Evolutionary conservation across 2,797 vertebrate species (phyloP).

Genomic region (Vultur gryphus): DNA sequence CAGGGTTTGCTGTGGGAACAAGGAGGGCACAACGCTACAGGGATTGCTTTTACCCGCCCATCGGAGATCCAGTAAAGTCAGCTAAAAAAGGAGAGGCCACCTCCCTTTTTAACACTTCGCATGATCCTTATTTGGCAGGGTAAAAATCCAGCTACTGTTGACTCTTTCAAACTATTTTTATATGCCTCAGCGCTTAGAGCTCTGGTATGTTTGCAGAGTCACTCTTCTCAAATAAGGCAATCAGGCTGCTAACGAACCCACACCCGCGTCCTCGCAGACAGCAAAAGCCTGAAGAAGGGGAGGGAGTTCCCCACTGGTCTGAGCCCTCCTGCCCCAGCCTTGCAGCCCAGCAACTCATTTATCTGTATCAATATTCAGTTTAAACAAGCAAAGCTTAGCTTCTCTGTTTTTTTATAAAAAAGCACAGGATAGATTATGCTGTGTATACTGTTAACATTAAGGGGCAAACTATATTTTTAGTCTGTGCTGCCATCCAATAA

Average conservation of each 20-base stretch:
- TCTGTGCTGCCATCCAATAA: not conserved
- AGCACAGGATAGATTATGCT: not conserved
- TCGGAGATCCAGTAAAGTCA: not conserved
- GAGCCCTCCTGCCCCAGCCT: not conserved
- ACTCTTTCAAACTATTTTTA: conserved; percentile 44
- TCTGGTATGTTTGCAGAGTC: conserved; percentile 39
- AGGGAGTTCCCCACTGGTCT: not conserved
- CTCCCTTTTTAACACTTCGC: not conserved
- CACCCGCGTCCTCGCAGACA: rapidly evolving
- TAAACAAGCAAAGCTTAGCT: not conserved
- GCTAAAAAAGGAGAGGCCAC: not conserved
- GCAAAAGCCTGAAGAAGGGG: not conserved
- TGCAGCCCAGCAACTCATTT: not conserved
- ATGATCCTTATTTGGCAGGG: not conserved
- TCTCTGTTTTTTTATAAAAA: not conserved
- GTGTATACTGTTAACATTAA: not conserved
- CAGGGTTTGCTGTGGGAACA: not conserved
- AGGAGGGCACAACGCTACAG: not conserved
- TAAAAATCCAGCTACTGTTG: conserved; percentile 22
- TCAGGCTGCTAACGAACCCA: not conserved
- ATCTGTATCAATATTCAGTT: not conserved
- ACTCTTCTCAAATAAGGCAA: conserved; percentile 56
- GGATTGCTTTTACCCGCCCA: not conserved
- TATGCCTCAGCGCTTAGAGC: not conserved
- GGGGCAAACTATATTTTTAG: not conserved